Evolutionary conservation across 2,113 vertebrate species (phyloP).

Genomic region (Tympanuchus pallidicinctus): DNA sequence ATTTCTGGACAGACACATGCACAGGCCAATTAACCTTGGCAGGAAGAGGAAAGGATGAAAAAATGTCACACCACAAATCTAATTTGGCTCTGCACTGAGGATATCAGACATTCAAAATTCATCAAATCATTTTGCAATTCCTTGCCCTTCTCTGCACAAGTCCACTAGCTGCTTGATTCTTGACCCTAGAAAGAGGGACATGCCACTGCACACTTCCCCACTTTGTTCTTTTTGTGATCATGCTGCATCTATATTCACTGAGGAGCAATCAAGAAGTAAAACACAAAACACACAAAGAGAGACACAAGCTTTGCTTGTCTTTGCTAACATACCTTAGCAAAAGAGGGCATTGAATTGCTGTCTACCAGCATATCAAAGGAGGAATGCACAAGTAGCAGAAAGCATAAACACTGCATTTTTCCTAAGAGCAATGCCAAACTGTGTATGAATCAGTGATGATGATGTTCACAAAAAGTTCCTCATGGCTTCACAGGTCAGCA

Average conservation of each 20-base stretch:
- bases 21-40: neutral
- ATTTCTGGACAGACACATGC: neutral
- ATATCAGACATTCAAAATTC: neutral
- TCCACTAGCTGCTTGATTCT: neutral
- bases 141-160: neutral
- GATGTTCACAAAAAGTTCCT: neutral
- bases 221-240: neutral
- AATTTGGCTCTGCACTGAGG: neutral
- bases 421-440: neutral
- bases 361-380: neutral
- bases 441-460: neutral
- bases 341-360: neutral
- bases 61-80: neutral
- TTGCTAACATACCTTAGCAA: neutral
- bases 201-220: neutral
- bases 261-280: neutral
- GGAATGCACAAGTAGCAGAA: neutral
- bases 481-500: neutral
- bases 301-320: neutral
- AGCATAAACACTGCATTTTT: neutral
- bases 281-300: neutral
- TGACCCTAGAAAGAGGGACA: neutral
- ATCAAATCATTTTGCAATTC: neutral
- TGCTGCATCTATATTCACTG: neutral
- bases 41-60: neutral